These are phyloP conservation scores for Pantala flavescens DNA, from an alignment of 1,140 invertebrate species.

Conservation along the genomic window DNA sequence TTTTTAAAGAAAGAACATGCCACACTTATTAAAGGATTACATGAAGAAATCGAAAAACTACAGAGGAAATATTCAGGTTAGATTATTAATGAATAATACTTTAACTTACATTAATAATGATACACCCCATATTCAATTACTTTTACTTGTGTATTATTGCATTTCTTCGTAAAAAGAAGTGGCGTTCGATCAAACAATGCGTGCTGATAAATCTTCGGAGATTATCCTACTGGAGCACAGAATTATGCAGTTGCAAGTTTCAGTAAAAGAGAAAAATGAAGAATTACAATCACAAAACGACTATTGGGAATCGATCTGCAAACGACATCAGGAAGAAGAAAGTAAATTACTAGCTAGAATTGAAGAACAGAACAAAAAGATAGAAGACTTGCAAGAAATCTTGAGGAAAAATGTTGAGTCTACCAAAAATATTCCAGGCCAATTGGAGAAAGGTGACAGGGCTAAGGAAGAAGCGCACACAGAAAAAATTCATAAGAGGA, in stretches of 20 bases:
- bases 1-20: background rate
- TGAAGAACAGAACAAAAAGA: background rate
- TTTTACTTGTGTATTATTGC: background rate
- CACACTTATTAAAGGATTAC: background rate
- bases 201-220: background rate
- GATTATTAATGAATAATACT: background rate
- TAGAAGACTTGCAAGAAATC: background rate
- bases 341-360: background rate
- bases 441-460: background rate
- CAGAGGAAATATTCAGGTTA: slow-evolving; percentile 7
- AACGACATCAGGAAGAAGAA: background rate
- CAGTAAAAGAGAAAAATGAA: background rate
- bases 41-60: background rate
- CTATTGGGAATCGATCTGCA: background rate
- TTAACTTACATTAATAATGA: no score
- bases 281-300: background rate
- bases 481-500: background rate
- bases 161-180: background rate
- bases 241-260: background rate
- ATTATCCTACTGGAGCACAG: background rate
- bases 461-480: background rate
- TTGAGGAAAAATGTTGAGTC: background rate
- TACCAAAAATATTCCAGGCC: background rate
- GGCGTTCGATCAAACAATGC: background rate
- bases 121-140: no score